A percentile compares a stretch with the other conserved stretches of the same genome.
Evolutionary conservation across 2,113 vertebrate species (phyloP).

Genomic region (Tapirus terrestris): DNA sequence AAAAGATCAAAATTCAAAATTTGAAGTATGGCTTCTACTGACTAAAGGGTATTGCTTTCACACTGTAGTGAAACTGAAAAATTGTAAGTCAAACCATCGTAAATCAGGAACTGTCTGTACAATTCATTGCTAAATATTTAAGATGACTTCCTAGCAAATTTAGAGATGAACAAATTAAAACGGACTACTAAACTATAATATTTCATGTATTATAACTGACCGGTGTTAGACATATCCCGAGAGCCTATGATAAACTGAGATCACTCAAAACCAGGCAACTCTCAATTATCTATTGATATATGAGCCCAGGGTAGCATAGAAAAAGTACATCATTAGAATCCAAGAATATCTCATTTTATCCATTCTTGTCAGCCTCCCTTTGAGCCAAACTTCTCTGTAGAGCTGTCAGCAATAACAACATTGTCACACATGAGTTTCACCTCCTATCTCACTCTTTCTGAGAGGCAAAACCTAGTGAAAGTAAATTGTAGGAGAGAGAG

Average conservation of each 20-base stretch:
- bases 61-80: too few relatives aligned
- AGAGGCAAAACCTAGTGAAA: neutral
- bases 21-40: too few relatives aligned
- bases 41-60: too few relatives aligned
- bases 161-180: neutral
- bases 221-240: neutral
- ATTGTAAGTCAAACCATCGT: too few relatives aligned
- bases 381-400: neutral
- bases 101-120: too few relatives aligned
- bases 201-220: conserved; percentile 34
- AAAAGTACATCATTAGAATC: neutral
- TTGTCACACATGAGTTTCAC: neutral
- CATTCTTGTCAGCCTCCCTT: neutral
- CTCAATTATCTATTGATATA: neutral
- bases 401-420: conserved; percentile 41
- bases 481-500: neutral
- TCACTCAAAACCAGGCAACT: conserved; percentile 36
- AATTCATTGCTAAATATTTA: neutral
- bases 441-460: neutral
- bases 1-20: too few relatives aligned
- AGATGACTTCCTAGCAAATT: conserved; percentile 46
- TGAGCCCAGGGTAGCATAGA: neutral
- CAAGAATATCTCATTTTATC: conserved; percentile 42
- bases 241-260: neutral
- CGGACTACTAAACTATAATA: neutral